phyloP scores from a whole-genome alignment of 2,113 vertebrate genomes.

The Anser brachyrhynchus region DNA sequence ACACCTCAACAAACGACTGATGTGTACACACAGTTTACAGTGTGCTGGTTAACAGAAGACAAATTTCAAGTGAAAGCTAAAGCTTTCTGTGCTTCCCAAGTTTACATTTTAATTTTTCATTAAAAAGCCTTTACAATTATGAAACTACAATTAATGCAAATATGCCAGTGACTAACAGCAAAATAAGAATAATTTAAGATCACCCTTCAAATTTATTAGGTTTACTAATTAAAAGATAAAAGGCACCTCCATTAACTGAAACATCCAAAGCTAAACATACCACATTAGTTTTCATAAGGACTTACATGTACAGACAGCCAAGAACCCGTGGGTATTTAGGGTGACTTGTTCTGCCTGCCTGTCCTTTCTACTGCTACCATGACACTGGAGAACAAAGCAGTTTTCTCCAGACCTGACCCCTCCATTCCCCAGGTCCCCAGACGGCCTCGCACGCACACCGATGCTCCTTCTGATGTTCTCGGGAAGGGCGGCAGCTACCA shows the following conservation, averaged over 20 bases:
- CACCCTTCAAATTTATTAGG: background rate
- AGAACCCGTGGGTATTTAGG: background rate
- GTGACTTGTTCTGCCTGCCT: background rate
- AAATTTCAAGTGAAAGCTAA: background rate
- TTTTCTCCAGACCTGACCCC: background rate
- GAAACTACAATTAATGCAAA: background rate
- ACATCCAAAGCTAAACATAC: background rate
- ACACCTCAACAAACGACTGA: background rate
- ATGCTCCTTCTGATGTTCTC: background rate
- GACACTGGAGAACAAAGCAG: background rate
- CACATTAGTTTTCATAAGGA: background rate
- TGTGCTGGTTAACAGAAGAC: background rate
- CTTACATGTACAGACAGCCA: background rate
- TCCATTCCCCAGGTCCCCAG: slow-evolving; percentile 16
- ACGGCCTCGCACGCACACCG: background rate
- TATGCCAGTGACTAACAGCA: background rate
- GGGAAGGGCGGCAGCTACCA: slow-evolving; percentile 8
- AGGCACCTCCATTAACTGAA: background rate
- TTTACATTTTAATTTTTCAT: background rate
- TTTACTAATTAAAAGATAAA: background rate
- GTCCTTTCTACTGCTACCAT: background rate
- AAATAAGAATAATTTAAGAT: background rate
- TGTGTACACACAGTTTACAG: background rate
- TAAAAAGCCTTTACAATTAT: background rate
- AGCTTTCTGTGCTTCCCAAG: background rate